Percentiles rank a stretch among this genome's conserved stretches.
Conservation (phyloP, 2,113 vertebrate genomes). For the Collichthys lucidus region DNA sequence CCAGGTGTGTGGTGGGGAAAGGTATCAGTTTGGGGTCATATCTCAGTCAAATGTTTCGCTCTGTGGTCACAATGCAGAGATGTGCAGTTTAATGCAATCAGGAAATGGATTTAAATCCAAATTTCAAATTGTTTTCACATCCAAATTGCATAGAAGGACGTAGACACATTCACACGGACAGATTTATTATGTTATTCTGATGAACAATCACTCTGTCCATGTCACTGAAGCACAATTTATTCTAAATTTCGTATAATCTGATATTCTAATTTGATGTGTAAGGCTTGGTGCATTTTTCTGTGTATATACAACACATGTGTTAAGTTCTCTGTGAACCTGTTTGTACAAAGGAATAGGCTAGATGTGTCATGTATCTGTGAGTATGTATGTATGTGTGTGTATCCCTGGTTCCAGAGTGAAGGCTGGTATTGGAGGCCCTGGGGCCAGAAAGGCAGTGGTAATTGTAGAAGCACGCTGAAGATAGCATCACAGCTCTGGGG, state of each 20-base stretch:
- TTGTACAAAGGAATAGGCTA: constrained; percentile 53
- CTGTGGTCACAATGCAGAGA: constrained; percentile 30
- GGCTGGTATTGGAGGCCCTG: constrained; percentile 60
- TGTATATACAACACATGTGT: constrained; percentile 12
- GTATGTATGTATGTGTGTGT: constrained; percentile 5
- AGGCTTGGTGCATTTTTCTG: neutral
- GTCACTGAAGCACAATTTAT: neutral
- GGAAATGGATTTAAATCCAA: constrained; percentile 18
- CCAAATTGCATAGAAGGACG: neutral
- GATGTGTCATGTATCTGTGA: constrained; percentile 49
- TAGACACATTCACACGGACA: neutral
- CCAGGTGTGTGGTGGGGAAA: constrained; percentile 81
- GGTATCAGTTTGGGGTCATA: constrained; percentile 80
- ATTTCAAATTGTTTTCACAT: constrained; percentile 15
- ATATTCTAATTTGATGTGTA: neutral
- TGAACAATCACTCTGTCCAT: neutral
- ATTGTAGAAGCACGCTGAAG: constrained; percentile 79
- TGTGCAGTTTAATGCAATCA: constrained; percentile 15
- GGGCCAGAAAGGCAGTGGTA: constrained; percentile 72
- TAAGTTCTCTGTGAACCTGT: constrained; percentile 23
- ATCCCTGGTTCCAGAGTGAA: constrained; percentile 50
- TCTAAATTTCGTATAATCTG: neutral
- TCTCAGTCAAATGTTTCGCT: constrained; percentile 73
- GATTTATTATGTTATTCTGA: constrained; percentile 20
- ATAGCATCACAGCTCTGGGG: constrained; percentile 79